Evolutionary conservation across 2,888 invertebrate genomes (phyloP), one percentile per base, ranked within the genome.

Genomic region (Nowickia ferox): DNA sequence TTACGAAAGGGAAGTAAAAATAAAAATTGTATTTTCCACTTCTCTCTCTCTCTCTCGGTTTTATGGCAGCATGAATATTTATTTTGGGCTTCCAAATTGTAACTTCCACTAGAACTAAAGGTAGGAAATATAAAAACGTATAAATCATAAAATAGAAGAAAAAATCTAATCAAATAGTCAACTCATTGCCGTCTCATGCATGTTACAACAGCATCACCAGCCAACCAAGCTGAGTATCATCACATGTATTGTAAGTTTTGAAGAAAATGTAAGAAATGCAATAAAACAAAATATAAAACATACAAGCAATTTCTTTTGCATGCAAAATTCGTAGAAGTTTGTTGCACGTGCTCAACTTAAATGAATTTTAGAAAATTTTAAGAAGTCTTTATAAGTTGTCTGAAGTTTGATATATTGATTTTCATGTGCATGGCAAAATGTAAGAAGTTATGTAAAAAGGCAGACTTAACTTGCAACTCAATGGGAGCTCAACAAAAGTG

Each of bases 161-260:
- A 61, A 77, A 76, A 53, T 19, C 2, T 42, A 59, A 59, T 38
- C 15, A 74, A 74, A 74, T 51, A 74, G 48, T 75, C 63, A 63
- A 63, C n/a, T 48, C 74, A 63, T 51, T 15, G 19, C 66, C n/a
- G 44, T 13, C 46, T 51, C 42, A 46, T 46, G 30, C 57, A 61
- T 17, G 22, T 69, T 78, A 40, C 57, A 59, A 44, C 65, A 53
- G 38, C 51, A 75, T 42, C 53, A 53, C 22, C 10, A 44, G n/a
- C 42, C 30, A 30, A 30, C 30, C 30, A 30, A 30, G 30, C 30
- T 0, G 30, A 61, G 61, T 42, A 42, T 61, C 55, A 71, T 71
- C 69, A 57, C 22, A 22, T 53, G 51, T 19, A 38, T 17, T n/a
- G 15, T 59, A 59, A 68, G 51, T 68, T 61, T 76, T 53, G 4